Conservation (phyloP, 2,888 invertebrate species). For the Bhutanitis thaidina region DNA sequence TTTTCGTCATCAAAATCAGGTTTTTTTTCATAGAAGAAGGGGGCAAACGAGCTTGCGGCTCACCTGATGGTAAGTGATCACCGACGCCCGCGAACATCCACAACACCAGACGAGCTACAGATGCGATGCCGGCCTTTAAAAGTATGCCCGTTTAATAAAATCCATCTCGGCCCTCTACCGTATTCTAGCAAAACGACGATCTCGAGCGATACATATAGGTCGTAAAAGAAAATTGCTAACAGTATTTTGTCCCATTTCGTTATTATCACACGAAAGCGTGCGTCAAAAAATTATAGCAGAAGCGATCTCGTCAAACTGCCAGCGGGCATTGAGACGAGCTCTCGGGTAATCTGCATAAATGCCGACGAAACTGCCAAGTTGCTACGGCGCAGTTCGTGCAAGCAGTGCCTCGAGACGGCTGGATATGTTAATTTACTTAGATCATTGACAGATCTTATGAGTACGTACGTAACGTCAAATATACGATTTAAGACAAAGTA, state of each 20-base stretch:
- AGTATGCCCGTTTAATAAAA: not conserved
- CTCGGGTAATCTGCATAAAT: constrained; percentile 48
- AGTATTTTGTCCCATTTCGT: constrained; percentile 28
- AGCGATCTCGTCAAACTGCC: constrained; percentile 7
- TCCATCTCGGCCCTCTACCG: not conserved
- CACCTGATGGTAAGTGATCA: no score
- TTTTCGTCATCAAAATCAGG: no score
- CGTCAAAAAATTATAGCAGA: constrained; percentile 23
- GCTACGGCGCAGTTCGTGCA: constrained; percentile 27
- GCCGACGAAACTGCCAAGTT: constrained; percentile 32
- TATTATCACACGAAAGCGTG: constrained; percentile 4
- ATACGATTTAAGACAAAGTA: no score
- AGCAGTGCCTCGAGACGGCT: not conserved
- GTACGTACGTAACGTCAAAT: not conserved
- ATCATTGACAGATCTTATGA: not conserved
- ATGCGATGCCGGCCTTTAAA: no score
- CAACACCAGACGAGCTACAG: no score
- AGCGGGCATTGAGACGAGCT: constrained; percentile 31
- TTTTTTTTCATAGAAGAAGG: no score
- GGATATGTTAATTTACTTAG: not conserved
- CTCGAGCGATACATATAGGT: not conserved
- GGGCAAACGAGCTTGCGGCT: no score
- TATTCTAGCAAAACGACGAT: not conserved
- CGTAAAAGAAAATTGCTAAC: constrained; percentile 15
- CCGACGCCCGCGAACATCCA: no score